Percentiles rank a stretch among this genome's conserved stretches.
phyloP scores from a whole-genome alignment of 1,140 invertebrate genomes.

The Drosophila ambigua region DNA sequence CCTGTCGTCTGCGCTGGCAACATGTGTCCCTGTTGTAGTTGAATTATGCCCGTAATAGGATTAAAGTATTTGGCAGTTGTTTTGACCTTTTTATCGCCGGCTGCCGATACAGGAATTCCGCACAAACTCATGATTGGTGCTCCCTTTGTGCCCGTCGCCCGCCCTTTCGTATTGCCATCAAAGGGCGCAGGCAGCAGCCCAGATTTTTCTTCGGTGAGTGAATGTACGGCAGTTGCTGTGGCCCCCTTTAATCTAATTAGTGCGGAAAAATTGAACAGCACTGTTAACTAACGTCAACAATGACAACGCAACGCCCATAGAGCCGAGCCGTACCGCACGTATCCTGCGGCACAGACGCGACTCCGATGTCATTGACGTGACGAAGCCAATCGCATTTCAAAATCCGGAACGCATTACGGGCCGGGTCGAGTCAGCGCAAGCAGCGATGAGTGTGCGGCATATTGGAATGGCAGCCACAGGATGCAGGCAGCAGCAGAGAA shows the following conservation, averaged over 20 bases:
- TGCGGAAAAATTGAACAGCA: slow-evolving; percentile 75
- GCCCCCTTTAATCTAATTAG: slow-evolving; percentile 79
- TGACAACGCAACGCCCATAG: slow-evolving; percentile 22
- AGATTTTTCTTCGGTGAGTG: slow-evolving; percentile 37
- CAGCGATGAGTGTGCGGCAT: slow-evolving; percentile 21
- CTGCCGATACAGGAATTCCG: slow-evolving; percentile 60
- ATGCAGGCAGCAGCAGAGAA: slow-evolving; percentile 9
- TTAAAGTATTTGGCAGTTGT: slow-evolving; percentile 79
- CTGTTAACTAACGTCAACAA: slow-evolving; percentile 70
- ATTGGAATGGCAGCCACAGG: slow-evolving; percentile 22
- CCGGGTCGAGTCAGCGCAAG: slow-evolving; percentile 16
- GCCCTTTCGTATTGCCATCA: slow-evolving; percentile 37
- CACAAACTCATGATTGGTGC: slow-evolving; percentile 44
- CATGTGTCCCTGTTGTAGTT: slow-evolving; percentile 78
- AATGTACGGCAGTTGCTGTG: slow-evolving; percentile 12
- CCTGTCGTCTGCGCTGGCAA: slow-evolving; percentile 73
- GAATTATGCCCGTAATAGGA: slow-evolving; percentile 80
- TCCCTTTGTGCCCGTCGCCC: slow-evolving; percentile 27
- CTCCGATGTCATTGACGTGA: slow-evolving; percentile 49
- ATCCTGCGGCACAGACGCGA: slow-evolving; percentile 39
- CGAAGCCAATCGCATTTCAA: slow-evolving; percentile 54
- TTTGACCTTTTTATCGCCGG: slow-evolving; percentile 74
- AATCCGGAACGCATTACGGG: slow-evolving; percentile 48
- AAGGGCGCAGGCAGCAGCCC: slow-evolving; percentile 9
- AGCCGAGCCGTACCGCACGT: slow-evolving; percentile 21